Percentiles rank a stretch among this genome's conserved stretches.
Evolutionary conservation across 2,888 invertebrate genomes (phyloP).

Genomic region (Frankliniella intonsa): DNA sequence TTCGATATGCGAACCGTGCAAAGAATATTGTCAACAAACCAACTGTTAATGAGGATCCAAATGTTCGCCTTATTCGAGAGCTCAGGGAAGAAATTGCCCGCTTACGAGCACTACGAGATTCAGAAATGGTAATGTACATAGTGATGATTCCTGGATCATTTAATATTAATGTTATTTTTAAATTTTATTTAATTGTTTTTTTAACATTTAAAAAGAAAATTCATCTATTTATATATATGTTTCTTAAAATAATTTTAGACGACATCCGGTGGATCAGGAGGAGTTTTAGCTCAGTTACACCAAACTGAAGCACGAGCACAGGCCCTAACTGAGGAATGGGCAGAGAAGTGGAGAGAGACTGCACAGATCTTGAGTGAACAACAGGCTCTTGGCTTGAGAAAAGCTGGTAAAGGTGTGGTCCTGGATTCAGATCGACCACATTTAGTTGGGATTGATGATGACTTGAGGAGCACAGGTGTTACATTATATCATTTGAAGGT

Average conservation of each 20-base stretch:
- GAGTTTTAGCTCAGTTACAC: constrained; percentile 75
- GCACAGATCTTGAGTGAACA: constrained; percentile 85
- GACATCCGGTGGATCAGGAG: constrained; percentile 38
- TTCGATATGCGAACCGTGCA: constrained; percentile 82
- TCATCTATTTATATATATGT: background rate
- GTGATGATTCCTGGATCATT: too few relatives aligned
- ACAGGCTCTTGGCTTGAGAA: constrained; percentile 76
- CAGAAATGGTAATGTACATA: background rate
- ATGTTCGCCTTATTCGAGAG: constrained; percentile 80
- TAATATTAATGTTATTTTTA: too few relatives aligned
- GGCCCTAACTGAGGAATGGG: constrained; percentile 83
- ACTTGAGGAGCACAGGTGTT: constrained; percentile 83
- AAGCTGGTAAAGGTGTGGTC: constrained; percentile 71
- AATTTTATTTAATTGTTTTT: too few relatives aligned
- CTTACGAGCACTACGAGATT: constrained; percentile 44
- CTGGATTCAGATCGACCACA: constrained; percentile 88
- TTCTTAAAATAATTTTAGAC: background rate
- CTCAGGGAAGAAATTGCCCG: constrained; percentile 79
- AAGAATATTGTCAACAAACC: constrained; percentile 90
- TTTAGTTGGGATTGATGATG: constrained; percentile 86
- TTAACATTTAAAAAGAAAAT: too few relatives aligned
- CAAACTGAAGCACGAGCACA: constrained; percentile 85
- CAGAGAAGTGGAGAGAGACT: constrained; percentile 88
- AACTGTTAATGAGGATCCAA: constrained; percentile 84
- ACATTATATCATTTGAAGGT: constrained; percentile 85